Evolutionary conservation across 2,888 invertebrate species (phyloP).

Genomic region (Hybos culiciformis): DNA sequence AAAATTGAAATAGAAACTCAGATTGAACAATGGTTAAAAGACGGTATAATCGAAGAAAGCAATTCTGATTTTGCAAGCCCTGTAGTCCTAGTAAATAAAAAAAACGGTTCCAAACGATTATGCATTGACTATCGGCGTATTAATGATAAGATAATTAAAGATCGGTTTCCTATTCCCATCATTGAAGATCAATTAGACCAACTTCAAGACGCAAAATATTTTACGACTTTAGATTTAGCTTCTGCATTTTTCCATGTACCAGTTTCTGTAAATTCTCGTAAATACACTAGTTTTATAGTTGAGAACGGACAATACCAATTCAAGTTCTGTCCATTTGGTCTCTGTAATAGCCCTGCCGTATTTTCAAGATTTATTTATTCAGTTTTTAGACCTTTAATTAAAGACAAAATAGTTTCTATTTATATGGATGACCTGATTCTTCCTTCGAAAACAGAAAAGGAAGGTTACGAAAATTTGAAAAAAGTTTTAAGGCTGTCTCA

Average conservation of each 20-base stretch:
- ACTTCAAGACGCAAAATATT: constrained; percentile 16
- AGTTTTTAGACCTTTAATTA: constrained; percentile 13
- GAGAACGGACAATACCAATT: constrained; percentile 23
- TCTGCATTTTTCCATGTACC: constrained; percentile 27
- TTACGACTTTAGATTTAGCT: constrained; percentile 21
- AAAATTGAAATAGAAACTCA: constrained; percentile 20
- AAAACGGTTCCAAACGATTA: constrained; percentile 12
- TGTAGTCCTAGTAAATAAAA: constrained; percentile 18
- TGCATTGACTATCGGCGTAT: constrained; percentile 31
- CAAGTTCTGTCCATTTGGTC: constrained; percentile 26
- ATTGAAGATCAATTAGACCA: constrained; percentile 23
- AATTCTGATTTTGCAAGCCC: constrained; percentile 22
- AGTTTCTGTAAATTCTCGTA: constrained; percentile 16
- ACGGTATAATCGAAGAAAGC: constrained; percentile 22
- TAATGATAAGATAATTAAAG: constrained; percentile 20
- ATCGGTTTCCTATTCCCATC: constrained; percentile 20
- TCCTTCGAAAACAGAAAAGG: constrained; percentile 12
- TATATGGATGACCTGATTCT: constrained; percentile 11
- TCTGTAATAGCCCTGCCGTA: constrained; percentile 21
- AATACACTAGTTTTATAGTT: constrained; percentile 24
- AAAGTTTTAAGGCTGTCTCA: constrained; percentile 9
- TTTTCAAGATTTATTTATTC: constrained; percentile 20
- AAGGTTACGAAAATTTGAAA: constrained; percentile 9
- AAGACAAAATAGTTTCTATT: constrained; percentile 1
- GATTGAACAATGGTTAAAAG: constrained; percentile 21